Conservation (phyloP, 2,797 vertebrate species). For the Danionella dracula region DNA sequence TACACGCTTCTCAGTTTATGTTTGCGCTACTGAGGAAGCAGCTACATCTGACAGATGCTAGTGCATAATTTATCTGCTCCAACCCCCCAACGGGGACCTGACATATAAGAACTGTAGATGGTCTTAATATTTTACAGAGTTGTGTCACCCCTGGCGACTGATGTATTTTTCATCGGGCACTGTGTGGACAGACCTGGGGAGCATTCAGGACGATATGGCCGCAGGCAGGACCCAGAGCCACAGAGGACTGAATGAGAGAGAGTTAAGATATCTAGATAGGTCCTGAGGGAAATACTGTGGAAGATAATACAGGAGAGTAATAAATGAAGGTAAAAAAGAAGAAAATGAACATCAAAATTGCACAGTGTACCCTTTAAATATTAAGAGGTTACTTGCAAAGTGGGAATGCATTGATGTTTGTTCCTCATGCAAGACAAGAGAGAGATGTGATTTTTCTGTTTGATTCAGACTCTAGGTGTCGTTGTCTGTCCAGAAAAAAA, state of each 20-base stretch:
- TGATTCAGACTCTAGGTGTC: conserved; percentile 29
- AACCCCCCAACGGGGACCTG: conserved; percentile 37
- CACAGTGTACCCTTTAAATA: background rate
- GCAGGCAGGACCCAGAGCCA: background rate
- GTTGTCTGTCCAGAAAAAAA: conserved; percentile 11
- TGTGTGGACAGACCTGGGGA: conserved; percentile 18
- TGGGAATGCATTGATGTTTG: background rate
- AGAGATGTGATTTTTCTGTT: background rate
- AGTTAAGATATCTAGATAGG: conserved; percentile 19
- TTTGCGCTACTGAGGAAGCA: conserved; percentile 28
- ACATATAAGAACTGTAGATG: conserved; percentile 51
- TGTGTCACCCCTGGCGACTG: conserved; percentile 41
- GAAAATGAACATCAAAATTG: background rate
- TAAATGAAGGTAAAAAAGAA: conserved; percentile 1
- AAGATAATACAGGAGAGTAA: background rate
- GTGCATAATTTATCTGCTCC: conserved; percentile 46
- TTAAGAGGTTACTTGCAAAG: background rate
- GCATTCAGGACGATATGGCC: conserved; percentile 19
- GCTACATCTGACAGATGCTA: conserved; percentile 44
- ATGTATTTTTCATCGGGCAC: conserved; percentile 48
- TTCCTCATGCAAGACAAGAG: background rate
- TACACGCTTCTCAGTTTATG: conserved; percentile 30
- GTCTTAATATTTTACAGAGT: conserved; percentile 50
- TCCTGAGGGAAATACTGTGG: conserved; percentile 2
- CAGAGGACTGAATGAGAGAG: background rate